These are phyloP conservation scores for Cryptops parisi DNA, from an alignment of 2,888 invertebrate genomes.

Conservation along the genomic window DNA sequence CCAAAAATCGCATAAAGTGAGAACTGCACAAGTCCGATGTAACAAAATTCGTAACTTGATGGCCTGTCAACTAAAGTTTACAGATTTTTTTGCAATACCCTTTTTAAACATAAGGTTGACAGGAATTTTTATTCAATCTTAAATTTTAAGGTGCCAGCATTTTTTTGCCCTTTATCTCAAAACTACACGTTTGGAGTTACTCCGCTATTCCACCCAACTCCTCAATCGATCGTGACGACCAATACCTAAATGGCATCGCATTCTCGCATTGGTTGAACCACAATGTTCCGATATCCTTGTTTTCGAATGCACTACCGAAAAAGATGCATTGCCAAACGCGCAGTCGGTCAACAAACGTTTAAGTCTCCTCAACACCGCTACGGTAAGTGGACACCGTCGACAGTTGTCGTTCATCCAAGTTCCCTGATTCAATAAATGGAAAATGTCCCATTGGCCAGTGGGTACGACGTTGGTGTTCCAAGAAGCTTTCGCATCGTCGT, in stretches of 20 bases:
- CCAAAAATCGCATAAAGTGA: too few relatives aligned
- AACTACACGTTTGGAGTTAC: too few relatives aligned
- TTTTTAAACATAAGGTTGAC: too few relatives aligned
- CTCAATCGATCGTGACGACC: too few relatives aligned
- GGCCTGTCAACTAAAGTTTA: too few relatives aligned
- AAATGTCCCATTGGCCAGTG: constrained; percentile 5
- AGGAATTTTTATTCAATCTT: too few relatives aligned
- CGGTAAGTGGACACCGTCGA: constrained; percentile 6
- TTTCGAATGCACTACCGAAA: constrained; percentile 7
- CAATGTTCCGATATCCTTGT: background rate
- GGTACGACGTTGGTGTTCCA: constrained; percentile 4
- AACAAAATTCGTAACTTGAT: too few relatives aligned
- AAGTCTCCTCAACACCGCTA: background rate
- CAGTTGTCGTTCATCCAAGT: constrained; percentile 4
- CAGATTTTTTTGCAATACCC: too few relatives aligned
- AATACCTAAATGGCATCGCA: constrained; percentile 15
- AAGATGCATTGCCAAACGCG: constrained; percentile 7
- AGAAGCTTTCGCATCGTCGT: background rate
- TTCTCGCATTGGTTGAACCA: constrained; percentile 10
- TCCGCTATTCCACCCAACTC: too few relatives aligned
- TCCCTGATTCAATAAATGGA: constrained; percentile 12
- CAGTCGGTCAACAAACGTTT: constrained; percentile 2
- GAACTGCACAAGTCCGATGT: too few relatives aligned
- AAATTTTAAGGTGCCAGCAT: too few relatives aligned
- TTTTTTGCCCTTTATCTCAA: too few relatives aligned